Evolutionary conservation across 2,113 vertebrate species (phyloP), one percentile per base, ranked within the genome.

Genomic region (Pelecanoides urinatrix): DNA sequence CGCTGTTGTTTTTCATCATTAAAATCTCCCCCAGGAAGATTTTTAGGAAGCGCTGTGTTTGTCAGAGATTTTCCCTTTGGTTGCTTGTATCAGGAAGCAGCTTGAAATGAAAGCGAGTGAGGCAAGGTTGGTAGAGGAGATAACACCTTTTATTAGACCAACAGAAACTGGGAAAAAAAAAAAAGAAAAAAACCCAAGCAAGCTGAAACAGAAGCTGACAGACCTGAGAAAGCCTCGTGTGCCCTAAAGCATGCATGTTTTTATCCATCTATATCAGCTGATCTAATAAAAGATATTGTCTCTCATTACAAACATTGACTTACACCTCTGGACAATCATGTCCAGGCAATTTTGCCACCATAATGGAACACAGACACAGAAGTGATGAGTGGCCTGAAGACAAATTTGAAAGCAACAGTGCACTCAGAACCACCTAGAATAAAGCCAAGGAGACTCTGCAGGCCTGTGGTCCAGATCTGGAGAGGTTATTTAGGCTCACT

Each of bases 151-250:
- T 63, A 76, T 68, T 63, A 79, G 32, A 71, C 38, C 9, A 49
- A 77, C 13, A 63, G 68, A 85, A 77, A 42, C 16, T 9, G 3
- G 3, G 22, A 34, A 62, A 72, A 83, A 82, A 53, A 18, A 44
- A 16, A 6, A 11, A 40, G 2, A 26, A 27, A 63, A 42, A 11
- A 0, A 0, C 1, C 3, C 25, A 88, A 61, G 32, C 18, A 68
- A 66, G 20, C 2, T 86, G 65, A 74, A 94, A 67, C 13, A 70
- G 44, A 63, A 77, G 45, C 44, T 78, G 65, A 81, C n/a, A 88
- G 55, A 85, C 19, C 49, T 52, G 17, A 44, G 40, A 74, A 82
- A 67, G 18, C 32, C 21, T 88, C 0, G 0, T 14, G 16, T 79
- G 49, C 65, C 65, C 29, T 45, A 70, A 77, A 81, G n/a, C 45